Evolutionary conservation across 2,113 vertebrate genomes (phyloP), one percentile per base, ranked within the genome.

Genomic region (Fulica atra): DNA sequence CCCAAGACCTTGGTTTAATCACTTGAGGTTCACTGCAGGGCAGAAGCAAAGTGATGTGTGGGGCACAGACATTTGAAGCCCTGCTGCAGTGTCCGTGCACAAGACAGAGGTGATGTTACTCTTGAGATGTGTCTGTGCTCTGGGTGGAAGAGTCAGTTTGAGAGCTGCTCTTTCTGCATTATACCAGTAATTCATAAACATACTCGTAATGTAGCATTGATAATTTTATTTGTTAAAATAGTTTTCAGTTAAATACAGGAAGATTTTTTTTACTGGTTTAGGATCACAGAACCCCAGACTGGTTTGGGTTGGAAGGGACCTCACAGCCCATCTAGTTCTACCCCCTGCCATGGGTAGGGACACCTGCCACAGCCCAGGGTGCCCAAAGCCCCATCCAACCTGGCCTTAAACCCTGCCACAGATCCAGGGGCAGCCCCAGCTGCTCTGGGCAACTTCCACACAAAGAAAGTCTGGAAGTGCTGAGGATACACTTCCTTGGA

Each of bases 301-400:
- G 20, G 16, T 76, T 72, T 64, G 66, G 54, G 10, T 36, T 59
- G 80, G 57, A 51, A 54, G 66, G 38, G 31, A 20, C 38, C 35
- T 94, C 68, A 28, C 28, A 29, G 29, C 17, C 35, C 24, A 11
- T 14, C 11, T 36, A 25, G 44, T 64, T 60, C 31, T 63, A 82
- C 35, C 21, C 53, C 25, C 15, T 88, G 33, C 7, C 35, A 3
- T 42, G 53, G 46, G 11, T 68, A 40, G 63, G 63, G 48, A 9
- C 16, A 9, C 40, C 25, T 84, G 60, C 59, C 7, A 13, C 31
- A 48, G 29, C 17, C n/a, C 38, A 60, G 31, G 11, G 71, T 54
- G 7, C 31, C 59, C 57, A 42, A 5, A 74, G 38, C 42, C 10
- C 13, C 0, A 0, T 79, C 42, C 70, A 76, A 0, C 40, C 23